These are phyloP conservation scores for Hydrolagus affinis DNA, from an alignment of 2,113 vertebrate species.

Conservation along the genomic window DNA sequence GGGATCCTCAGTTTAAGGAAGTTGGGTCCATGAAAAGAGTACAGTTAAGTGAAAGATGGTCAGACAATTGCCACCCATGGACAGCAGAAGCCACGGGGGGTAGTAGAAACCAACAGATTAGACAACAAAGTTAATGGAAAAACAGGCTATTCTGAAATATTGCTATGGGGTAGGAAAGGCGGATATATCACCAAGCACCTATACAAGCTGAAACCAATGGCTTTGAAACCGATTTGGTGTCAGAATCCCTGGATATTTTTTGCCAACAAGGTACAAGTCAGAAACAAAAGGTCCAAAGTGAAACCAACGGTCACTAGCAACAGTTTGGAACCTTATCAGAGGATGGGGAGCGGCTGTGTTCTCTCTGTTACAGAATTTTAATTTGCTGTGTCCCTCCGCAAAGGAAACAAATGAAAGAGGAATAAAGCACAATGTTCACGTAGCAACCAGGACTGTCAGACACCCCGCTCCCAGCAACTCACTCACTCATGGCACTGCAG, in stretches of 20 bases:
- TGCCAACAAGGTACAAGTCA: not conserved
- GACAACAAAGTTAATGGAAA: no score
- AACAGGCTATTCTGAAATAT: not conserved
- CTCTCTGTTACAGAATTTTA: not conserved
- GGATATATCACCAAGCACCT: not conserved
- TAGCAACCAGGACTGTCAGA: no score
- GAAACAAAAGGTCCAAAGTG: not conserved
- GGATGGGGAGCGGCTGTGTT: not conserved
- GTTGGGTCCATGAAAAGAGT: no score
- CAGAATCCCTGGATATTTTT: not conserved
- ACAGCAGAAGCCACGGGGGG: no score
- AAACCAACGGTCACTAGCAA: not conserved
- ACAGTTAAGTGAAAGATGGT: no score
- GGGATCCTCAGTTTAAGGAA: no score
- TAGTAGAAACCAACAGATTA: no score
- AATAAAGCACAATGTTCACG: no score
- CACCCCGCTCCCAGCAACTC: not conserved
- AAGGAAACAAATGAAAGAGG: not conserved
- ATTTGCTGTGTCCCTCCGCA: slow-evolving; percentile 17
- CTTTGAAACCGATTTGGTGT: not conserved
- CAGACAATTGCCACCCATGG: no score
- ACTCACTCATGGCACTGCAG: no score
- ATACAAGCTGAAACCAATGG: not conserved
- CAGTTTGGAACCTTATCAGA: not conserved
- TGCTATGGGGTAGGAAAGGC: not conserved